These are phyloP conservation scores for Tenebrio molitor DNA, from an alignment of 1,140 invertebrate species.

Conservation along the genomic window DNA sequence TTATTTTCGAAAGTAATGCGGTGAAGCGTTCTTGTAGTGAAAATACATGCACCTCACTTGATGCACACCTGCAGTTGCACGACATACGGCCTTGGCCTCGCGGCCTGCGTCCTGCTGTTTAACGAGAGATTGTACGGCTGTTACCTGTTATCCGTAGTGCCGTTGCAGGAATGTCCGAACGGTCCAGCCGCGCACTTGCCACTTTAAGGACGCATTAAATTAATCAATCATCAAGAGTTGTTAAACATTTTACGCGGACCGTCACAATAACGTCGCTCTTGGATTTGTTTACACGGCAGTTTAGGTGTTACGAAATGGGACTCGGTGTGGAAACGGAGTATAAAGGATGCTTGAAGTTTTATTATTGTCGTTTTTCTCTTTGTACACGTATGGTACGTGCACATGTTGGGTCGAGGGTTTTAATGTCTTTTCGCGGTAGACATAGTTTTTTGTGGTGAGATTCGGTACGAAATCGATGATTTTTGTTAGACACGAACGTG, in stretches of 20 bases:
- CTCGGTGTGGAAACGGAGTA: too few relatives aligned
- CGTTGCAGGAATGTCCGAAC: slow-evolving; percentile 40
- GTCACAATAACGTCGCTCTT: neutral
- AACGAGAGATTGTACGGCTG: slow-evolving; percentile 47
- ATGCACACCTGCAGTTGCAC: slow-evolving; percentile 48
- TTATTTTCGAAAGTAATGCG: slow-evolving; percentile 22
- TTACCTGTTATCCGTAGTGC: slow-evolving; percentile 42
- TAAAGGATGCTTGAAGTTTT: too few relatives aligned
- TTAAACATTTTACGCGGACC: slow-evolving; percentile 4
- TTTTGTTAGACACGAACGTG: too few relatives aligned
- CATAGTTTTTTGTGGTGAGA: too few relatives aligned
- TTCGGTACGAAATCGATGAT: too few relatives aligned
- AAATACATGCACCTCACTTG: slow-evolving; percentile 34
- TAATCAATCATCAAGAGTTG: slow-evolving; percentile 19
- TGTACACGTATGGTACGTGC: too few relatives aligned
- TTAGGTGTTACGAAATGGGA: too few relatives aligned
- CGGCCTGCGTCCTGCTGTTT: slow-evolving; percentile 48
- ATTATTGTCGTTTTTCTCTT: too few relatives aligned
- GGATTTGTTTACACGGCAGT: neutral
- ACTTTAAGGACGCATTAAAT: slow-evolving; percentile 15
- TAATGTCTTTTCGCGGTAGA: too few relatives aligned
- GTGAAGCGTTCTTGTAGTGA: slow-evolving; percentile 28
- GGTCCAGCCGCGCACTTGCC: slow-evolving; percentile 18
- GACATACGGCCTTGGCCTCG: slow-evolving; percentile 48
- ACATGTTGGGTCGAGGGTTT: too few relatives aligned